Conservation (phyloP, 1,140 invertebrate genomes). For the Bombus difficillimus region DNA sequence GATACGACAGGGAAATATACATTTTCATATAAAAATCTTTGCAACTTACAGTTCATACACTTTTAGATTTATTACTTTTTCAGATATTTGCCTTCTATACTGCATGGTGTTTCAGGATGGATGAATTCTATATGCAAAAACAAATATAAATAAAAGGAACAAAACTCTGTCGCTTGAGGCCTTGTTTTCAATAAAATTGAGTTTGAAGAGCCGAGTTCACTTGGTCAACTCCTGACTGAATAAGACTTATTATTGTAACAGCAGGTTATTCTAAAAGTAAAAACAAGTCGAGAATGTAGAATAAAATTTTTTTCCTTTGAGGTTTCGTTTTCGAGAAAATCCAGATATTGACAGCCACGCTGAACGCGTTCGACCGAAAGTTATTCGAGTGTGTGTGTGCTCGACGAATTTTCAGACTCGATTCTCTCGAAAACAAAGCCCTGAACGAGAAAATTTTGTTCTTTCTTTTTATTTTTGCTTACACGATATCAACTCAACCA, state of each 20-base stretch:
- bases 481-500: too few species aligned
- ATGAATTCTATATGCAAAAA: not conserved
- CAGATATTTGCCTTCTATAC: not conserved
- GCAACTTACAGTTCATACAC: not conserved
- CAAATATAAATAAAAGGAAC: not conserved
- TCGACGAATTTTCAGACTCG: not conserved
- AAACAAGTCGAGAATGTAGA: not conserved
- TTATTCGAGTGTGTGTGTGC: not conserved
- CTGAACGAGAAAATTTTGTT: not conserved
- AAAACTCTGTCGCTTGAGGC: not conserved
- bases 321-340: not conserved
- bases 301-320: not conserved
- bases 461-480: not conserved
- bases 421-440: not conserved
- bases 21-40: not conserved
- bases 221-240: not conserved
- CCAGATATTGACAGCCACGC: not conserved
- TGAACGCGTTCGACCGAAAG: not conserved
- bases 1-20: not conserved
- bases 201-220: not conserved
- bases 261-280: too few species aligned
- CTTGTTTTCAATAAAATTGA: not conserved
- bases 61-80: not conserved
- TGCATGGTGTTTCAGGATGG: not conserved
- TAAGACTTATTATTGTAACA: not conserved